Evolutionary conservation across 2,888 invertebrate genomes (phyloP).

Genomic region (Leuctra nigra): DNA sequence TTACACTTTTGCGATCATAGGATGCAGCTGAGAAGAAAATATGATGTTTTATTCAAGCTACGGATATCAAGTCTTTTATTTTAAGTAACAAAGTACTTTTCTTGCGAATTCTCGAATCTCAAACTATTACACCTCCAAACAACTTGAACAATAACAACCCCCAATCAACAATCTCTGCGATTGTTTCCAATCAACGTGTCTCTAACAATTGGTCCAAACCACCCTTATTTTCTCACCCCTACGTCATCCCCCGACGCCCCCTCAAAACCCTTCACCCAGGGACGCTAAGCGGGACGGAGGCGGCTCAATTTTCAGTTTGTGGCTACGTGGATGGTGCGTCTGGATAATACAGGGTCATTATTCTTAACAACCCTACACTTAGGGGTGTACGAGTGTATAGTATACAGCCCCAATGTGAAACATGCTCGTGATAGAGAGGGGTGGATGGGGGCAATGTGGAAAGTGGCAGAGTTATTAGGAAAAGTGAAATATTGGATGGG

Average conservation of each 20-base stretch:
- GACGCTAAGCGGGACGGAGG: neutral
- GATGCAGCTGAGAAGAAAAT: no score
- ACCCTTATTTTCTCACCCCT: neutral
- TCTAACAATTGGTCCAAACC: slow-evolving; percentile 18
- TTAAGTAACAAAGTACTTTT: no score
- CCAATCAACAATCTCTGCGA: no score
- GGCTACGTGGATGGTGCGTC: slow-evolving; percentile 9
- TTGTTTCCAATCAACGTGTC: slow-evolving; percentile 25
- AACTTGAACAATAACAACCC: no score
- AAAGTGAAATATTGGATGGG: slow-evolving; percentile 5
- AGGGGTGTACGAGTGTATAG: neutral
- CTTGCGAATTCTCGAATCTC: no score
- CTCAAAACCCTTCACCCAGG: neutral
- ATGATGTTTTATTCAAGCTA: no score
- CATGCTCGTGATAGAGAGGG: neutral
- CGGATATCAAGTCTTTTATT: no score
- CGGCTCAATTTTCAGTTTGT: slow-evolving; percentile 23
- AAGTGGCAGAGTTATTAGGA: slow-evolving; percentile 4
- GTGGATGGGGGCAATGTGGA: neutral
- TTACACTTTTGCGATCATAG: no score
- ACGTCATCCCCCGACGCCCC: neutral
- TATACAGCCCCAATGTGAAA: neutral
- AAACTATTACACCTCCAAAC: no score
- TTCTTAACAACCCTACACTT: slow-evolving; percentile 23
- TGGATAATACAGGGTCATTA: slow-evolving; percentile 23